These are phyloP conservation scores for Lithosia quadra DNA, from an alignment of 2,888 invertebrate genomes.

Conservation along the genomic window DNA sequence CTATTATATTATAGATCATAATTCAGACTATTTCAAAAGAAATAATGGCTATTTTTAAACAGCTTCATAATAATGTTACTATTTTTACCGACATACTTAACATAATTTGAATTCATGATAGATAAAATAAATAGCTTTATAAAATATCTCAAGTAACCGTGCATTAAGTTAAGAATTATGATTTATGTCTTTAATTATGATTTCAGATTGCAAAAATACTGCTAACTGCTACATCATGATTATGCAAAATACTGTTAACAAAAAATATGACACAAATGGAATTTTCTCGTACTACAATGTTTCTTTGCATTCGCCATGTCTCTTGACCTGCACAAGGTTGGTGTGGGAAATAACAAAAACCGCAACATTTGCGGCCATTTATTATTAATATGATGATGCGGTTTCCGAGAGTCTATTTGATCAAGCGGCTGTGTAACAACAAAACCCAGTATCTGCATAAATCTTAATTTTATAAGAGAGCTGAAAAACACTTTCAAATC, in stretches of 20 bases:
- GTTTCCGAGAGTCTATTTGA: conserved; percentile 12
- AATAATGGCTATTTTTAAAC: neutral
- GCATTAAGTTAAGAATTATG: neutral
- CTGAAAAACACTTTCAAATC: no score
- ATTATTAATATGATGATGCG: conserved; percentile 12
- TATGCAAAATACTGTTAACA: no score
- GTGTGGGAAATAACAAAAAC: conserved; percentile 6
- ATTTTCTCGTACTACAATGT: neutral
- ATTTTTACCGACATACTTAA: conserved; percentile 1
- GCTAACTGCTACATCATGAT: neutral
- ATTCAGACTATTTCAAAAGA: neutral
- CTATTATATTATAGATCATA: neutral
- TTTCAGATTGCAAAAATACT: neutral
- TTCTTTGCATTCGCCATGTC: neutral
- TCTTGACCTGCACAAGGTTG: conserved; percentile 5
- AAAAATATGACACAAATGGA: neutral
- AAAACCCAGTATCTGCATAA: no score
- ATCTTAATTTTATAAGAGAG: no score
- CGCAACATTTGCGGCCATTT: conserved; percentile 10
- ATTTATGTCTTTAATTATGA: neutral
- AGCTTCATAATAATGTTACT: neutral
- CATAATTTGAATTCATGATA: neutral
- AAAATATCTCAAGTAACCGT: neutral
- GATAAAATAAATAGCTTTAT: neutral
- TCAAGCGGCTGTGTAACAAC: no score